Conservation (phyloP, 1,140 invertebrate genomes). For the Eulimnadia texana region DNA sequence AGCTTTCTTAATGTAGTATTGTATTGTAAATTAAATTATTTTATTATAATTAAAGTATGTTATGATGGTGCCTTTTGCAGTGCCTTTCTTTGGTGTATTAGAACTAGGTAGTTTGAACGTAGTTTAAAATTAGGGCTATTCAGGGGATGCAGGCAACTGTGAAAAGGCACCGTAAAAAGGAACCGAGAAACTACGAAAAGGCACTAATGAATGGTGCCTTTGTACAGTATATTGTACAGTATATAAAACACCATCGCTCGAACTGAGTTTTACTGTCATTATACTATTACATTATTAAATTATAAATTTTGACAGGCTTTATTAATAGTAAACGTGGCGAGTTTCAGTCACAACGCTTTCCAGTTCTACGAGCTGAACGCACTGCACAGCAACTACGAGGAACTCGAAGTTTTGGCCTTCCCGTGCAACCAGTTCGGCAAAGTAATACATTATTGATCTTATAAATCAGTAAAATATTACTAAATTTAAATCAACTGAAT, state of each 20-base stretch:
- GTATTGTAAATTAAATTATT: too few relatives aligned
- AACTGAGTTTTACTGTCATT: background rate
- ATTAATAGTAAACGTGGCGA: constrained; percentile 37
- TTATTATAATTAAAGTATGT: too few relatives aligned
- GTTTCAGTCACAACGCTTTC: constrained; percentile 33
- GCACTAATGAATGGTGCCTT: background rate
- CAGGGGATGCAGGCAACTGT: too few relatives aligned
- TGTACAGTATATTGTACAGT: background rate
- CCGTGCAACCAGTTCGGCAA: constrained; percentile 38
- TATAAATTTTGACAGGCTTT: constrained; percentile 24
- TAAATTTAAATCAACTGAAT: constrained; percentile 11
- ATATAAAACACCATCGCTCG: background rate
- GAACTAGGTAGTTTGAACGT: too few relatives aligned
- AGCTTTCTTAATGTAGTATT: too few relatives aligned
- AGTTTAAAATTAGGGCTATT: too few relatives aligned
- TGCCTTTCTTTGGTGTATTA: too few relatives aligned
- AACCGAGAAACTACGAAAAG: too few relatives aligned
- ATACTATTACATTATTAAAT: background rate
- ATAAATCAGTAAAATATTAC: background rate
- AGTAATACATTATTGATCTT: constrained; percentile 23
- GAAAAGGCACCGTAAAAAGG: too few relatives aligned
- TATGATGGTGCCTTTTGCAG: too few relatives aligned
- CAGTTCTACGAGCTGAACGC: constrained; percentile 33
- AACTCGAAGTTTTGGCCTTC: constrained; percentile 34
- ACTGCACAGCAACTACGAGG: constrained; percentile 27